A percentile compares a stretch with the other conserved stretches of the same genome.
These are phyloP conservation scores for Glaucomys volans DNA, from an alignment of 2,113 vertebrate genomes.

Conservation along the genomic window DNA sequence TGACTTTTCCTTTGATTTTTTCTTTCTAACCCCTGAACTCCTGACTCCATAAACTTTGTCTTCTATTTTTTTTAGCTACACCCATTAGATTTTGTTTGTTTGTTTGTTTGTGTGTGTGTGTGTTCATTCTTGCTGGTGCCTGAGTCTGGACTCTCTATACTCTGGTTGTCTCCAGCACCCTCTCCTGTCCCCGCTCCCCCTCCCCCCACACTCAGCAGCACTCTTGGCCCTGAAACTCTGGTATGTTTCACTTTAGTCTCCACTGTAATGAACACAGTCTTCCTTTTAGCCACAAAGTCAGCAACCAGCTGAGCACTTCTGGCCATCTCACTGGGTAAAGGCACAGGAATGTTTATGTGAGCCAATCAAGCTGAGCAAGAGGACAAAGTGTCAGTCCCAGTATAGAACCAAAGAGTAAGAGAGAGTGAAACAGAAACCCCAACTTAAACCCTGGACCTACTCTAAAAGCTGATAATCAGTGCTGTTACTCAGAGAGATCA, in stretches of 20 bases:
- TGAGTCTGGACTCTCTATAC: background rate
- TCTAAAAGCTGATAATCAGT: background rate
- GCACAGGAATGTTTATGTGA: background rate
- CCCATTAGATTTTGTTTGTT: background rate
- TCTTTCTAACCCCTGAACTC: background rate
- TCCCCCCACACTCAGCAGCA: no score
- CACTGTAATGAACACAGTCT: background rate
- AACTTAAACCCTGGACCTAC: background rate
- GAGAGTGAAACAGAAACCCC: background rate
- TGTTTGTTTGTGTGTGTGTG: no score
- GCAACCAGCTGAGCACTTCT: background rate
- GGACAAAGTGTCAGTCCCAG: background rate
- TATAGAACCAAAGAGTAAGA: background rate
- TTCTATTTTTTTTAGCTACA: background rate
- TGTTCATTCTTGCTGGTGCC: background rate
- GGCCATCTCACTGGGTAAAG: background rate
- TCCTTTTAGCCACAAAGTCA: background rate
- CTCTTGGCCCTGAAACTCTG: background rate
- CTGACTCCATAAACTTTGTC: background rate
- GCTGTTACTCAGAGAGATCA: background rate
- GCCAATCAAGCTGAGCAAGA: background rate
- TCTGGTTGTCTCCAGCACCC: background rate
- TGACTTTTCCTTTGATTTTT: background rate
- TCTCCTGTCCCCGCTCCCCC: background rate
- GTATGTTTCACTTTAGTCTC: background rate